Base-by-base conservation (phyloP, 2,888 invertebrate genomes). In the Suillia variegata region DNA sequence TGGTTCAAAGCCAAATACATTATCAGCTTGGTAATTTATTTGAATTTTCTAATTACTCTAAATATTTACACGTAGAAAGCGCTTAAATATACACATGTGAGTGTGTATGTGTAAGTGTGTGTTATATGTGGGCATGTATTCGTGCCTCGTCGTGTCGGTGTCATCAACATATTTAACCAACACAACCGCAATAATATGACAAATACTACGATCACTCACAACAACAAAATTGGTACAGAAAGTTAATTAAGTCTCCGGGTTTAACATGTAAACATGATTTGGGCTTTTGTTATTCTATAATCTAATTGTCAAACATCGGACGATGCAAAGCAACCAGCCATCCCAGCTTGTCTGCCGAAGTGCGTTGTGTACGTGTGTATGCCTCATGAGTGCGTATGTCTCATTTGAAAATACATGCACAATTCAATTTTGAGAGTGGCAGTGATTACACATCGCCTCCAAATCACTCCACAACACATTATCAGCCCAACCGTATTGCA, bases 231-330 rank as follows among this genome's bases (percentile, higher is more conserved):
- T 18, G 20, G 56, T 22, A 48, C 51, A 45, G 51, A 58, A 62
- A 62, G 58, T 62, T 62, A 62, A 62, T 62, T 62, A 62, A 62
- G 62, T 59, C 58, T 56, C 45, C 45, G 38, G 56, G 58, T 58
- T 62, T 56, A 54, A 49, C 55, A 49, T 58, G 62, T 56, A 58
- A 62, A 62, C 62, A 62, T 50, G 62, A 62, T 62, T 62, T 56
- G 49, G 56, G 58, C 53, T 45, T 56, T 56, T 62, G 62, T 62
- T 62, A 62, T 62, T 62, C 55, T 62, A 62, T 62, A 62, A 62
- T 62, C 55, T 58, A 62, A 62, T 58, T 62, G 62, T 58, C 62
- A 62, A 62, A 58, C 62, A 61, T 52, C 56, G 53, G 60, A 24
- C 33, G 47, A 45, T 51, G 51, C 6, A 45, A 42, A 38, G 13